Evolutionary conservation across 2,113 vertebrate species (phyloP).

Genomic region (Nematolebias whitei): DNA sequence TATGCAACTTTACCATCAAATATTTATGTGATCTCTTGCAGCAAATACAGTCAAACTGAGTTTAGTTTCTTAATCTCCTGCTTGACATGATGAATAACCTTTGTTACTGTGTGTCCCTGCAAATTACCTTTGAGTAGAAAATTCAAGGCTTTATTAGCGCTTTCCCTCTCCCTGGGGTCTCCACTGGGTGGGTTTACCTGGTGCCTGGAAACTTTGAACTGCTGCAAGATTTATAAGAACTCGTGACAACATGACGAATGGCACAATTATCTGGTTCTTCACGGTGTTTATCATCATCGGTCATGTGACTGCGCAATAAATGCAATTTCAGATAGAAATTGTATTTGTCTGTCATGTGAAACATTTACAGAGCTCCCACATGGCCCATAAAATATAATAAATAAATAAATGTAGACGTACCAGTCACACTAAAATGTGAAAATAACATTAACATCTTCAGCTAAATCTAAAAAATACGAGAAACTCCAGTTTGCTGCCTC

Average conservation of each 20-base stretch:
- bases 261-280: conserved; percentile 62
- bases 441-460: background rate
- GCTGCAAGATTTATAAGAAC: conserved; percentile 49
- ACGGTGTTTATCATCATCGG: conserved; percentile 56
- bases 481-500: background rate
- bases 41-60: background rate
- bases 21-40: background rate
- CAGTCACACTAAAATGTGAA: background rate
- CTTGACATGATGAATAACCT: conserved; percentile 52
- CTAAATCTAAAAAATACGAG: background rate
- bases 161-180: conserved; percentile 26
- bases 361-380: conserved; percentile 18
- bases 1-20: background rate
- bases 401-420: background rate
- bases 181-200: conserved; percentile 35
- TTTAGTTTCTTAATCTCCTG: conserved; percentile 21
- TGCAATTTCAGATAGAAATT: conserved; percentile 49
- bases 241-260: conserved; percentile 65
- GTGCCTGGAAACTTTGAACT: conserved; percentile 46
- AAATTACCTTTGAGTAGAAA: conserved; percentile 43
- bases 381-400: conserved; percentile 6
- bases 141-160: conserved; percentile 38
- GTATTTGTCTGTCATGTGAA: conserved; percentile 46
- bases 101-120: conserved; percentile 12
- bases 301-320: conserved; percentile 28